Evolutionary conservation across 2,797 vertebrate species (phyloP), one percentile per base, ranked within the genome.

Genomic region (Urosaurus nigricauda): DNA sequence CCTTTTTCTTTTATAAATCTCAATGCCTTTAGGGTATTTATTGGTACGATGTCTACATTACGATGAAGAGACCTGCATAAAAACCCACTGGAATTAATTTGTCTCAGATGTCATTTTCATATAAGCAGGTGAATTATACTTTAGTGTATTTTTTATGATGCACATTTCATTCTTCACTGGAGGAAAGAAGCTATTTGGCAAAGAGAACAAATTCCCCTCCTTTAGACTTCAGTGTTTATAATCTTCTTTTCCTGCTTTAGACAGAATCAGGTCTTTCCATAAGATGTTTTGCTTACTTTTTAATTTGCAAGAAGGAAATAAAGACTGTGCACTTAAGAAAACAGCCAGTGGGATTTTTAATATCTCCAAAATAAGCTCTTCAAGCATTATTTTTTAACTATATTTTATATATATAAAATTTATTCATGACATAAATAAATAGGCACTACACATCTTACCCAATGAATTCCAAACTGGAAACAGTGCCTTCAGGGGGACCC

Each of bases 211-310:
- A 16, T 26, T 73, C n/a, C 47, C 32, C 14, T 83, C 43, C 47
- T 37, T 56, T 4, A 26, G 47, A 84, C 3, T 11, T 26, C 24
- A 26, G n/a, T 4, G 24, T 56, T 73, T 37, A 24, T 56, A 84
- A 84, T 21, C 37, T 26, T 84, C 51, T 70, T 81, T 81, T 83
- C 47, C 32, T 47, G n/a, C 71, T 84, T 53, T 84, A 37, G 68
- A 37, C 47, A 84, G n/a, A 84, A 73, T 37, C n/a, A 71, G 83
- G 32, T 71, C 29, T 56, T 73, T 56, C 26, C n/a, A 13, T 73
- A 56, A 40, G 19, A 56, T 37, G 35, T 56, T 74, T 84, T 73
- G 13, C 51, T 84, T 84, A 84, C 32, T 79, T 29, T 84, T 84
- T 37, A 84, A 84, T 73, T 74, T 84, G 51, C 68, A 56, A 74